A percentile compares a stretch with the other conserved stretches of the same genome.
These are phyloP conservation scores for Caenorhabditis latens DNA, from an alignment of 1,140 invertebrate genomes.

Conservation along the genomic window DNA sequence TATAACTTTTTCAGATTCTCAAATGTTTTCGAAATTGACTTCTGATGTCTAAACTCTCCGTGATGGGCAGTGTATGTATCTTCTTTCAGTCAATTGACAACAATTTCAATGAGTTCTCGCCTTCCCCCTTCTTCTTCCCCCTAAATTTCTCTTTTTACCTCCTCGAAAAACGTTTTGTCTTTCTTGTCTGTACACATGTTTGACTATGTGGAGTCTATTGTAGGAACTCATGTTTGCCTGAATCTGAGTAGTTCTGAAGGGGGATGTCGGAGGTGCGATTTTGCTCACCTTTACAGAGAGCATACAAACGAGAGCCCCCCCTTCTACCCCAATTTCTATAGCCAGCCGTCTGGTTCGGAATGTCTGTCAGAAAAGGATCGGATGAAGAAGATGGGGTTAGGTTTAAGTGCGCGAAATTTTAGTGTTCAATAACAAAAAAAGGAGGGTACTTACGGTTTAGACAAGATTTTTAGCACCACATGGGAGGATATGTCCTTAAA, in stretches of 20 bases:
- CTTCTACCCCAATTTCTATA: background rate
- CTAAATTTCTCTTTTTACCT: background rate
- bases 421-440: background rate
- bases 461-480: constrained; percentile 67
- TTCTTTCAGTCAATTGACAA: constrained; percentile 3
- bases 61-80: background rate
- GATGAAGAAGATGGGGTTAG: background rate
- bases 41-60: background rate
- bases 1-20: no score
- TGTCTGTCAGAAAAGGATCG: background rate
- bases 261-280: background rate
- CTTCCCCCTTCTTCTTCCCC: background rate
- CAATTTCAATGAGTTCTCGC: background rate
- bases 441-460: constrained; percentile 67
- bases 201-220: background rate
- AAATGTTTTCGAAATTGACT: background rate
- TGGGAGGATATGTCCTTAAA: constrained; percentile 68
- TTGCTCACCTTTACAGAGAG: constrained; percentile 45
- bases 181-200: constrained; percentile 7
- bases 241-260: constrained; percentile 7
- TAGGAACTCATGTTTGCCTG: no score
- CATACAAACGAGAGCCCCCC: constrained; percentile 18
- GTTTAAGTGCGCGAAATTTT: background rate
- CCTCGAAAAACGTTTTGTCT: background rate
- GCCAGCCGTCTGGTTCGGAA: constrained; percentile 3